Percentiles rank a stretch among this genome's conserved stretches.
phyloP scores from a whole-genome alignment of 2,888 invertebrate species.

The Itoplectis maculator region DNA sequence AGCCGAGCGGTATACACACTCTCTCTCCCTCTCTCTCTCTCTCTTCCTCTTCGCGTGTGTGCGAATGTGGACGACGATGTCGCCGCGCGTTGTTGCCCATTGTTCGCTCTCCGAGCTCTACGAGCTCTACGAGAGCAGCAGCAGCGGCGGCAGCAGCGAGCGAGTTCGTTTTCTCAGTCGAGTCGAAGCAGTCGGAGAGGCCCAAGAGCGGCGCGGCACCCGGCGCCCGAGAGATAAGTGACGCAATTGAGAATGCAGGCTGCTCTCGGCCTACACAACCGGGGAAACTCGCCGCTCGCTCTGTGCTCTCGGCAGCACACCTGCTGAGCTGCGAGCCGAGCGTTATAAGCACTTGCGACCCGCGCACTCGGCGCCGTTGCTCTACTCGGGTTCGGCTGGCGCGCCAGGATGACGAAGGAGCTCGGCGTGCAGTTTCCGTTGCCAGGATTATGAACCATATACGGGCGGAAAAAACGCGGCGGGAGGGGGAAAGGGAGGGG shows the following conservation, averaged over 20 bases:
- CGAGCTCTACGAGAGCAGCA: neutral
- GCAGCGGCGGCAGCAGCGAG: neutral
- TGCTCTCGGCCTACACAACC: constrained; percentile 12
- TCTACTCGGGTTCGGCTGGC: too few species aligned
- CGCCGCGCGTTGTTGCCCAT: constrained; percentile 20
- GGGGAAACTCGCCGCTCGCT: constrained; percentile 21
- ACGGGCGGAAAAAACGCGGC: constrained; percentile 7
- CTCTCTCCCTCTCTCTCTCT: too few species aligned
- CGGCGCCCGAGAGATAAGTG: constrained; percentile 30
- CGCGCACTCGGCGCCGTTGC: neutral
- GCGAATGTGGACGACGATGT: constrained; percentile 11
- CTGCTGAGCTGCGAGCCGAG: constrained; percentile 14
- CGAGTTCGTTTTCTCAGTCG: constrained; percentile 18
- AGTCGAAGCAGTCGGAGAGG: too few species aligned
- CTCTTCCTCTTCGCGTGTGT: constrained; percentile 13
- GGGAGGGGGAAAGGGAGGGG: too few species aligned
- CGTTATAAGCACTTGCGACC: constrained; percentile 1
- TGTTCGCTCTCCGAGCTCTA: constrained; percentile 15
- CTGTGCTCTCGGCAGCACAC: constrained; percentile 1
- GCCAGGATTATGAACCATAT: neutral
- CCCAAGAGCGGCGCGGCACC: too few species aligned
- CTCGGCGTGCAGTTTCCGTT: neutral
- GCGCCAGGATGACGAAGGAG: constrained; percentile 24
- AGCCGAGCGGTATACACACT: neutral
- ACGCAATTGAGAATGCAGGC: constrained; percentile 40